Conservation (phyloP, 2,888 invertebrate genomes). For the Calliscelio sp. region DNA sequence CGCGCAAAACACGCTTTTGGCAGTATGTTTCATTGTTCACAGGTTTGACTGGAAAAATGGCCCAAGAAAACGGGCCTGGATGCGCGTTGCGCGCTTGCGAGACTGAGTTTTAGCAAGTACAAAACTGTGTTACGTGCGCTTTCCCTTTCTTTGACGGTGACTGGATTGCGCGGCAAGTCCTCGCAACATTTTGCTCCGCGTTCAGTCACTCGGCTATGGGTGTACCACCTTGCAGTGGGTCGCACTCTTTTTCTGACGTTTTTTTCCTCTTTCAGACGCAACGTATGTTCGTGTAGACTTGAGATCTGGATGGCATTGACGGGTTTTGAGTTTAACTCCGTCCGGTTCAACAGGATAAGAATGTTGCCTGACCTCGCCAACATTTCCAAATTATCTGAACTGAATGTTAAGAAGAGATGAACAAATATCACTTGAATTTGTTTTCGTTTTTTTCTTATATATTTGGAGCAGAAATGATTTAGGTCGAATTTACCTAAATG, state of each 20-base stretch:
- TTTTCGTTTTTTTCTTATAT: no score
- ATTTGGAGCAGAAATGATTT: no score
- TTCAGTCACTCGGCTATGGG: conserved; percentile 56
- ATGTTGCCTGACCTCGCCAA: conserved; percentile 63
- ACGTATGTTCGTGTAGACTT: no score
- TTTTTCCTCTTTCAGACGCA: conserved; percentile 31
- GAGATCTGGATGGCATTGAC: conserved; percentile 73
- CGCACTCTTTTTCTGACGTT: not conserved
- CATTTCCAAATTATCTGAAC: conserved; percentile 25
- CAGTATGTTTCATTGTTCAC: no score
- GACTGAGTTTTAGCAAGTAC: conserved; percentile 70
- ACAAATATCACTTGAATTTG: no score
- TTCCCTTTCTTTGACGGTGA: conserved; percentile 73
- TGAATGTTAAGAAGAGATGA: no score
- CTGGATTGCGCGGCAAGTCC: conserved; percentile 66
- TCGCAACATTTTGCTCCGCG: conserved; percentile 53
- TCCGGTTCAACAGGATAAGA: conserved; percentile 42
- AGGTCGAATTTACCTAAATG: no score
- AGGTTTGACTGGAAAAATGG: no score
- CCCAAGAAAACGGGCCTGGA: no score
- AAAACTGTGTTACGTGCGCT: conserved; percentile 70
- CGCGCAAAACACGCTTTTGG: no score
- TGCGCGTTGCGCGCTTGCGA: conserved; percentile 69
- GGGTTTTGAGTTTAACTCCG: conserved; percentile 38
- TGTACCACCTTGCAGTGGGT: conserved; percentile 33